A percentile compares a stretch with the other conserved stretches of the same genome.
Conservation (phyloP, 1,140 invertebrate genomes). For the Drosophila persimilis region DNA sequence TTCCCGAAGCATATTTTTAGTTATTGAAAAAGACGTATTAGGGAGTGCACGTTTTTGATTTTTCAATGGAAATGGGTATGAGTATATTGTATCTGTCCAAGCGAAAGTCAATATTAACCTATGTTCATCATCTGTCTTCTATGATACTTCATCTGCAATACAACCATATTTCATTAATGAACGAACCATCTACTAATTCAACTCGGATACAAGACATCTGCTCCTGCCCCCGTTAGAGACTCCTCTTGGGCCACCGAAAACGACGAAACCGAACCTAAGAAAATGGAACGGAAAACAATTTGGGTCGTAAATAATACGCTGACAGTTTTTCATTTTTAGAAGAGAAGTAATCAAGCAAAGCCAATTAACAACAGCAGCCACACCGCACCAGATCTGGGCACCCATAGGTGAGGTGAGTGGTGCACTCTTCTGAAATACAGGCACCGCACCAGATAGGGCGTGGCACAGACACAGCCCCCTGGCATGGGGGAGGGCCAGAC, state of each 20-base stretch:
- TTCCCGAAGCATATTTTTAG: conserved; percentile 25
- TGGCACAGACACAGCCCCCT: conserved; percentile 11
- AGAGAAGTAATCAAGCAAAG: conserved; percentile 78
- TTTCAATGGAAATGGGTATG: no score
- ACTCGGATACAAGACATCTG: conserved; percentile 39
- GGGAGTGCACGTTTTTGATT: conserved; percentile 12
- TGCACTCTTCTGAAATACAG: conserved; percentile 15
- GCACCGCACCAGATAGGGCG: conserved; percentile 29
- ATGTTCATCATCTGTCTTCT: not conserved
- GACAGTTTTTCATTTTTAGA: conserved; percentile 79
- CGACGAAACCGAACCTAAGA: conserved; percentile 7
- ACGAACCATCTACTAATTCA: conserved; percentile 5
- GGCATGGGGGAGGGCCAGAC: not conserved
- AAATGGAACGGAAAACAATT: conserved; percentile 48
- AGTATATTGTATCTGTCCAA: not conserved
- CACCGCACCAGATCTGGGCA: conserved; percentile 9
- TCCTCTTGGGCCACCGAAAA: conserved; percentile 15
- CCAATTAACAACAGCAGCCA: conserved; percentile 67
- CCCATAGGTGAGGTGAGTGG: conserved; percentile 41
- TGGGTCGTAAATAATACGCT: conserved; percentile 73
- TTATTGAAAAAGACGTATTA: conserved; percentile 38
- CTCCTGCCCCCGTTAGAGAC: conserved; percentile 39
- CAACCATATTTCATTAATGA: not conserved
- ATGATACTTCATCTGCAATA: not conserved
- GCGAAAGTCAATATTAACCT: no score